Base-by-base conservation (phyloP, 2,888 invertebrate genomes). In the Villa cingulata region DNA sequence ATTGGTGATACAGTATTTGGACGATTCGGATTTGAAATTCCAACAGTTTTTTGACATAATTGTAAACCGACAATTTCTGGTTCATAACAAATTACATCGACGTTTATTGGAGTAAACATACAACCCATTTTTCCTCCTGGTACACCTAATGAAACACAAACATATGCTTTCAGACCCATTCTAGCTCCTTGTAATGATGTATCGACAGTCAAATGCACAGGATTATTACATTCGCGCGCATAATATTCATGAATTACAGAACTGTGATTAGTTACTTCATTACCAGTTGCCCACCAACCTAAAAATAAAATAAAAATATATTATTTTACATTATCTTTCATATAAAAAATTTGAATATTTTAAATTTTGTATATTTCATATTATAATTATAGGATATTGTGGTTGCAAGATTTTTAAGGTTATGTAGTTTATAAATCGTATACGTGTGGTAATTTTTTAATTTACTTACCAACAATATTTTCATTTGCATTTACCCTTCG, bases 261-360 rank as follows among this genome's bases (percentile, higher is more conserved):
- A 46, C 95, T 95, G 71, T 95, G 95, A 63, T 90, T 92, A 1
- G 96, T 94, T 38, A 98, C 92, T 70, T 97, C 96, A 57, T 89
- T 84, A 45, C 96, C 95, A 0, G 97, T 98, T 2, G 96, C 95
- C 86, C 86, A 97, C 98, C 98, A 98, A 20, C 98, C 76, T 76
- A 57, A 14, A 56, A 53, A 37, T 19, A 17, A 43, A 41, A 7
- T 32, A 32, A 9, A 40, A 19, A 16, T n/a, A 45, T 23, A 41
- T 34, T 27, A n/a, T n/a, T n/a, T n/a, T n/a, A n/a, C n/a, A n/a
- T n/a, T n/a, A n/a, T n/a, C n/a, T n/a, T n/a, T n/a, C n/a, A n/a
- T n/a, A n/a, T n/a, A n/a, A n/a, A n/a, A n/a, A n/a, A n/a, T n/a
- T n/a, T n/a, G n/a, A n/a, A n/a, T n/a, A n/a, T n/a, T n/a, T n/a